A percentile compares a stretch with the other conserved stretches of the same genome.
Conservation (phyloP, 2,888 invertebrate genomes). For the Conistra vaccinii region DNA sequence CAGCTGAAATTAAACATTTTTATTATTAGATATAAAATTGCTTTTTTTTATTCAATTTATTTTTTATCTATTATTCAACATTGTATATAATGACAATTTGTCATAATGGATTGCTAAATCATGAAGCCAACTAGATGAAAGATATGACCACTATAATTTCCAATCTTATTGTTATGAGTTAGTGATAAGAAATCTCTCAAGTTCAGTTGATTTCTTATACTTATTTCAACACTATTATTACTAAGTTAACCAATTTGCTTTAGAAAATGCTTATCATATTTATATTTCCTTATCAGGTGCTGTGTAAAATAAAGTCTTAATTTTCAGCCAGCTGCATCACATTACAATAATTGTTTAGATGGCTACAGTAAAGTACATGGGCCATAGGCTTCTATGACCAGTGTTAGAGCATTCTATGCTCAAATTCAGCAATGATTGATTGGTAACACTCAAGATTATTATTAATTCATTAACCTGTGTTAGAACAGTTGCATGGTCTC, state of each 20-base stretch:
- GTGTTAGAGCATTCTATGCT: not conserved
- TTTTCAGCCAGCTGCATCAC: not conserved
- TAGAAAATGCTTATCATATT: constrained; percentile 5
- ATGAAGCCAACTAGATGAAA: not conserved
- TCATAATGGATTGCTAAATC: not conserved
- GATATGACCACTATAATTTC: not conserved
- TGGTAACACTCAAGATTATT: not conserved
- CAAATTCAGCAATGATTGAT: not conserved
- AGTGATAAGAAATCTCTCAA: constrained; percentile 8
- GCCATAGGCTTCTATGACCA: not conserved
- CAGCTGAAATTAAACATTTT: constrained; percentile 92
- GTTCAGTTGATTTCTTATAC: constrained; percentile 1
- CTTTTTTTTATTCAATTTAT: not conserved
- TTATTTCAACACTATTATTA: constrained; percentile 4
- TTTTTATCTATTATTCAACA: not conserved
- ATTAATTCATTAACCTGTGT: constrained; percentile 93
- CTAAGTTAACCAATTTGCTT: not conserved
- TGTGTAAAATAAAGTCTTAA: not conserved
- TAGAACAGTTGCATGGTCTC: constrained; percentile 97
- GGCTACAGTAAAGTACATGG: not conserved
- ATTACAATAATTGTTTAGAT: not conserved
- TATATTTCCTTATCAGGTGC: constrained; percentile 27
- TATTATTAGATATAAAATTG: constrained; percentile 9
- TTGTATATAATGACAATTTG: not conserved
- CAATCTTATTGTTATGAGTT: not conserved